Evolutionary conservation across 2,113 vertebrate species (phyloP), one percentile per base, ranked within the genome.

Genomic region (Oplegnathus fasciatus): DNA sequence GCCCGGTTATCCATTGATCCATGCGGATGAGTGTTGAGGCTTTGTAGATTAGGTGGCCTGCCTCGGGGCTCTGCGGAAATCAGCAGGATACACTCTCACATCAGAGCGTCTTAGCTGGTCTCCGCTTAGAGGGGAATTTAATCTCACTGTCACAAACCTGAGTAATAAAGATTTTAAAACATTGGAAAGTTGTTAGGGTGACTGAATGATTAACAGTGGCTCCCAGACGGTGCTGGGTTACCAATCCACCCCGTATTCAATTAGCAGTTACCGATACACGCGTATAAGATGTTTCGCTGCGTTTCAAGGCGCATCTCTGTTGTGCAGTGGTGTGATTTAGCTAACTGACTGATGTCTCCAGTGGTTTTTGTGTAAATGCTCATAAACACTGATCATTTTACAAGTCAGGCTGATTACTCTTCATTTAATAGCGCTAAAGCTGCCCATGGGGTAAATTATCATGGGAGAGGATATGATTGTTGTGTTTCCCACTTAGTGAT

Each of bases 1-100:
- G 90, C 85, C 75, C 24, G 30, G 72, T 93, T 91, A 92, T 89
- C 91, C 91, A 92, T 80, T 94, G 91, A 94, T 91, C 91, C 91
- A 30, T 80, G 76, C 24, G 77, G 86, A 87, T 93, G 88, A 91
- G 81, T 88, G 87, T 75, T 65, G 67, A 83, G 71, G 83, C 79
- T 90, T 88, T 92, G 87, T 80, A 92, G 89, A 93, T 91, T 86
- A 89, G 81, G 84, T 90, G 84, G 83, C 82, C 84, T 65, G 75
- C 83, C 88, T 88, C 26, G 0, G 72, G 87, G 72, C 85, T 91
- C 80, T 66, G 86, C 83, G 75, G 84, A 83, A 90, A 88, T 84
- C 88, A 87, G 58, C 50, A 66, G 79, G 81, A 93, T 83, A 85
- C 84, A 75, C 80, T 85, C 83, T 76, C 77, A 72, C 79, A 86